Evolutionary conservation across 2,797 vertebrate species (phyloP), one percentile per base, ranked within the genome.

Genomic region (Silurus aristotelis): DNA sequence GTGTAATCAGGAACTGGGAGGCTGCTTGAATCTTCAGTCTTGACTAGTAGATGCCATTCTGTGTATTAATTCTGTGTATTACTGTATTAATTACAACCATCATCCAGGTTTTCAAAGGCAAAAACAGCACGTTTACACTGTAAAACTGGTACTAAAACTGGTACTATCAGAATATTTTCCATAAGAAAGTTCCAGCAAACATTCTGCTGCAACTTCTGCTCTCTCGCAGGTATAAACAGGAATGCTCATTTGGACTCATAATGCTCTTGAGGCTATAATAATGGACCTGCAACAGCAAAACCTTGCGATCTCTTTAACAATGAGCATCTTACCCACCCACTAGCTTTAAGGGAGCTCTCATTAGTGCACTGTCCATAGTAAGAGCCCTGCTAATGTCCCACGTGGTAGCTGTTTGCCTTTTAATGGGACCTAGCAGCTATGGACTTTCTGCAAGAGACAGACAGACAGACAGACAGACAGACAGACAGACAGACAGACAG

Each of bases 351-450:
- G 55, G 66, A 87, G 77, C 81, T 84, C 89, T 87, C 55, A 84
- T 68, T 75, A 67, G 84, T 80, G 80, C 38, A 58, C 61, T 77
- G 61, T 46, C 82, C 71, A 85, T 72, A 79, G 56, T 19, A 83
- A 72, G 80, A 55, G 63, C 20, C 61, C 70, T 61, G 64, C 75
- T 87, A 89, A 88, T 84, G 75, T 86, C 82, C 79, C 58, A 84
- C 43, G 82, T 66, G 46, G 58, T 71, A 70, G 71, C 79, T 82
- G 82, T 83, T 89, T 81, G 77, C 83, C 68, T 86, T 87, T 80
- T 84, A 87, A 88, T 88, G 82, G 84, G 58, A 84, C 64, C 56
- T n/a, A 43, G 82, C 64, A 87, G 82, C 63, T 60, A 63, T n/a
- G 52, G 86, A 87, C 73, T 83, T 83, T 60, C 82, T 63, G 20